Conservation (phyloP, 2,113 vertebrate genomes). For the Mesitornis unicolor region DNA sequence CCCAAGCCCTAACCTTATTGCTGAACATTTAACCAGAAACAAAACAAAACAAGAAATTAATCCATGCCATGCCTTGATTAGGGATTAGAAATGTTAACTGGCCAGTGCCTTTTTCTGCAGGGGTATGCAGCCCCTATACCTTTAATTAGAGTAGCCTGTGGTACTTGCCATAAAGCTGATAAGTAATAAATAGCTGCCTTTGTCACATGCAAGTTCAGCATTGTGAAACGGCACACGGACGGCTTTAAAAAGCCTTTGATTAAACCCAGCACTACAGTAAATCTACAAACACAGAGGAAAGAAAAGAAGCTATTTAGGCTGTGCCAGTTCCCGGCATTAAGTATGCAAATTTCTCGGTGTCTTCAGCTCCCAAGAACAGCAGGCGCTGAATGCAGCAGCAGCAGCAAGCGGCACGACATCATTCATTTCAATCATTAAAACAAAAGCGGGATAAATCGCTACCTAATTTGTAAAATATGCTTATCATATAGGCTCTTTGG, state of each 20-base stretch:
- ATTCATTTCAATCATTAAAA: slow-evolving; percentile 81
- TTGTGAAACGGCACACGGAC: slow-evolving; percentile 71
- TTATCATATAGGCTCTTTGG: slow-evolving; percentile 74
- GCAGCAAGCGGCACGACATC: slow-evolving; percentile 71
- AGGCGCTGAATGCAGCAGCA: slow-evolving; percentile 70
- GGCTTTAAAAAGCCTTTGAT: slow-evolving; percentile 75
- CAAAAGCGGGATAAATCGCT: slow-evolving; percentile 76
- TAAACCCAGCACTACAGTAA: slow-evolving; percentile 74
- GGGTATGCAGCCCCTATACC: slow-evolving; percentile 50
- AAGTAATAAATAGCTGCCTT: slow-evolving; percentile 74
- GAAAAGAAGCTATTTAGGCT: slow-evolving; percentile 73
- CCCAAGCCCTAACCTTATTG: background rate
- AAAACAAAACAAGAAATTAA: background rate
- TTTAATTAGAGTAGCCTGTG: slow-evolving; percentile 67
- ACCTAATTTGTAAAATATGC: slow-evolving; percentile 78
- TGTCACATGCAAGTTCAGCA: slow-evolving; percentile 69
- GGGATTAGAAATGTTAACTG: slow-evolving; percentile 65
- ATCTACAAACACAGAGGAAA: slow-evolving; percentile 73
- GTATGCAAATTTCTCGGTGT: slow-evolving; percentile 75
- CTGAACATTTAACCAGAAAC: background rate
- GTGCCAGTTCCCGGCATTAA: slow-evolving; percentile 77
- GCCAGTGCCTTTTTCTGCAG: slow-evolving; percentile 48
- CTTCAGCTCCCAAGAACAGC: slow-evolving; percentile 75
- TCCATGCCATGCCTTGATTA: background rate
- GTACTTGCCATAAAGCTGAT: slow-evolving; percentile 66